Evolutionary conservation across 2,888 invertebrate genomes (phyloP).

Genomic region (Ferdinandea cuprea): DNA sequence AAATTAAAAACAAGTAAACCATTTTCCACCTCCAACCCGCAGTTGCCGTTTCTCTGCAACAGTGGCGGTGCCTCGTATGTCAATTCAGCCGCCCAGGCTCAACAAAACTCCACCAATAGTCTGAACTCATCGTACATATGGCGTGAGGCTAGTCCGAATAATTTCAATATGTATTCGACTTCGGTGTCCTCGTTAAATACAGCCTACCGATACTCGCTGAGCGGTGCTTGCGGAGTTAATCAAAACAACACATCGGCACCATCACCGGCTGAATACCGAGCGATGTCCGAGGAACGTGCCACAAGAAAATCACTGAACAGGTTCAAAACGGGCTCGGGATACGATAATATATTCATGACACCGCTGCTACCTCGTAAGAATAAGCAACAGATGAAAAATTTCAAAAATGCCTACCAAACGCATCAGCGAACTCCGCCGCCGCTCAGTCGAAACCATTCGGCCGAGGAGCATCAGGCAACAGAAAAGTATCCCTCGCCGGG

Average conservation of each 20-base stretch:
- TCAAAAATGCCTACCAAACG: constrained; percentile 75
- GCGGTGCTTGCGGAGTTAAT: constrained; percentile 75
- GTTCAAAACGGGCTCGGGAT: constrained; percentile 82
- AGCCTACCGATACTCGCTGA: constrained; percentile 80
- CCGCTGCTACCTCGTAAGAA: constrained; percentile 82
- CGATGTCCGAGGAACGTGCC: constrained; percentile 81
- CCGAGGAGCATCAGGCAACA: constrained; percentile 74
- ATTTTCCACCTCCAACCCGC: constrained; percentile 83
- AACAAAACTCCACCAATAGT: constrained; percentile 81
- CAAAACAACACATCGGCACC: constrained; percentile 73
- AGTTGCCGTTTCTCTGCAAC: constrained; percentile 82
- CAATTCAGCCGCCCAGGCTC: constrained; percentile 75
- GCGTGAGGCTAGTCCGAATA: constrained; percentile 83
- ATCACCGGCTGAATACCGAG: constrained; percentile 79
- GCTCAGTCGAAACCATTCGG: constrained; percentile 76
- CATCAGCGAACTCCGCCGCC: constrained; percentile 74
- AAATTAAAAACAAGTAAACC: constrained; percentile 83
- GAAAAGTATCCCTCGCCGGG: constrained; percentile 78
- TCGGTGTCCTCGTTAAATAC: constrained; percentile 82
- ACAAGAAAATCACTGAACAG: constrained; percentile 81
- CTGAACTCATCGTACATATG: constrained; percentile 83
- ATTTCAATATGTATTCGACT: constrained; percentile 83
- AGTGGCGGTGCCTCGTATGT: constrained; percentile 73
- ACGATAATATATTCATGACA: constrained; percentile 82
- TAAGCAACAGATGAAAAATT: constrained; percentile 77